Conservation (phyloP, 2,113 vertebrate species). For the Amia ocellicauda region DNA sequence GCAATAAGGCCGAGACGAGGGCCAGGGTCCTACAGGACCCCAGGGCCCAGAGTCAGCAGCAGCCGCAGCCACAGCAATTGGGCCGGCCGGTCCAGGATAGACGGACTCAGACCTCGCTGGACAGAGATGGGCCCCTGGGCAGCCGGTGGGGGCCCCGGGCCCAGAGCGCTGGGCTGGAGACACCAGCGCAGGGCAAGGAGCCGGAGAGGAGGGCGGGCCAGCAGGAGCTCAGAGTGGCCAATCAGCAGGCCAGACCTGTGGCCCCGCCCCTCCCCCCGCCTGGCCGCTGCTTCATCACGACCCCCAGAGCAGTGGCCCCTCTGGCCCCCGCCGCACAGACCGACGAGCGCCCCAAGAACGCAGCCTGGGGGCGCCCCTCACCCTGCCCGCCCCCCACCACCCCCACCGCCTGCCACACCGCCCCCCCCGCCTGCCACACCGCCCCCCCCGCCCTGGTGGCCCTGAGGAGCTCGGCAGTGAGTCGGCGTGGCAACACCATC, state of each 20-base stretch:
- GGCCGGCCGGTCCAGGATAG: conserved; percentile 57
- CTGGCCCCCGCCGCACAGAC: conserved; percentile 44
- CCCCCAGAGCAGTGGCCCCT: conserved; percentile 20
- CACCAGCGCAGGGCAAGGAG: too few relatives aligned
- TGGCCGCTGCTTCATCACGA: conserved; percentile 30
- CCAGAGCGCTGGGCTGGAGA: too few relatives aligned
- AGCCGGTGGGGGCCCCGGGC: too few relatives aligned
- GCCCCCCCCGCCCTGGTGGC: conserved; percentile 47
- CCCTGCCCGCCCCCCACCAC: conserved; percentile 38
- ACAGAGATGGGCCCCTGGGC: too few relatives aligned
- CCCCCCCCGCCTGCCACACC: conserved; percentile 35
- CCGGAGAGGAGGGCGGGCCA: too few relatives aligned
- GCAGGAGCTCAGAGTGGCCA: conserved; percentile 24
- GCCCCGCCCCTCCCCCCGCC: conserved; percentile 28
- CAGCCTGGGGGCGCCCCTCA: conserved; percentile 29
- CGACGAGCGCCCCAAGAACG: conserved; percentile 29
- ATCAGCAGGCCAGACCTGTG: conserved; percentile 22
- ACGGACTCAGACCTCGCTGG: conserved; percentile 22
- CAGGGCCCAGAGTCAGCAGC: conserved; percentile 30
- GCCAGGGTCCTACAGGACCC: conserved; percentile 32
- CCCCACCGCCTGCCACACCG: conserved; percentile 40
- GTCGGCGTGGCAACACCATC: conserved; percentile 77
- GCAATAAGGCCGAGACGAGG: conserved; percentile 23
- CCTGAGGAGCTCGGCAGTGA: conserved; percentile 61
- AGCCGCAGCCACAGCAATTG: conserved; percentile 53